These are phyloP conservation scores for Cephus nigrinus DNA, from an alignment of 2,888 invertebrate genomes.

Conservation along the genomic window DNA sequence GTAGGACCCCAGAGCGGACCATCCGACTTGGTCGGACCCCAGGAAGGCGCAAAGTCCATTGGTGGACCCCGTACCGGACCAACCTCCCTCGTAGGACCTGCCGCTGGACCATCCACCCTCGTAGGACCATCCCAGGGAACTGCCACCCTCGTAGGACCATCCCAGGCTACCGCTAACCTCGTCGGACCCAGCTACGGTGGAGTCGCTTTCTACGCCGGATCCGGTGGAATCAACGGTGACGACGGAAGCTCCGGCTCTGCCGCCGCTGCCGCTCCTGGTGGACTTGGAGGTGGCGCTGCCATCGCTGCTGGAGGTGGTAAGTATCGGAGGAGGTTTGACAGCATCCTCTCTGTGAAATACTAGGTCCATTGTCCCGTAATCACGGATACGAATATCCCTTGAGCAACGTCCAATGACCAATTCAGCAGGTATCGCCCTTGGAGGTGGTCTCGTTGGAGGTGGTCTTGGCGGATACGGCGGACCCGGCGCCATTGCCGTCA, in stretches of 20 bases:
- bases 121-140: slow-evolving; percentile 63
- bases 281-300: slow-evolving; percentile 19
- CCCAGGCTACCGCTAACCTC: slow-evolving; percentile 63
- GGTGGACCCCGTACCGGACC: slow-evolving; percentile 65
- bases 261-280: slow-evolving; percentile 60
- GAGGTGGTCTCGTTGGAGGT: slow-evolving; percentile 37
- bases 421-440: slow-evolving; percentile 17
- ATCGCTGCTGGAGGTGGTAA: background rate
- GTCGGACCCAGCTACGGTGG: slow-evolving; percentile 64
- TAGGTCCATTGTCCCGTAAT: background rate
- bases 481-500: slow-evolving; percentile 63
- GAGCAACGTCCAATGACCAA: background rate
- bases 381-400: too few species aligned
- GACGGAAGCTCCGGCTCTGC: slow-evolving; percentile 65
- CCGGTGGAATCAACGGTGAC: slow-evolving; percentile 65
- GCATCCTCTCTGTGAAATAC: background rate
- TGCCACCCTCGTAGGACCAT: slow-evolving; percentile 62
- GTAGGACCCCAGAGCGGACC: slow-evolving; percentile 65
- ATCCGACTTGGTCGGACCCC: slow-evolving; percentile 64
- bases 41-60: slow-evolving; percentile 62
- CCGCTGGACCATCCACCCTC: slow-evolving; percentile 62
- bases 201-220: slow-evolving; percentile 62
- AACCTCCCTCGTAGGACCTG: slow-evolving; percentile 60
- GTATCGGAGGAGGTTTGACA: background rate
- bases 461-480: slow-evolving; percentile 41